These are phyloP conservation scores for Emydura subglobosa DNA, from an alignment of 2,113 vertebrate genomes.

Conservation along the genomic window DNA sequence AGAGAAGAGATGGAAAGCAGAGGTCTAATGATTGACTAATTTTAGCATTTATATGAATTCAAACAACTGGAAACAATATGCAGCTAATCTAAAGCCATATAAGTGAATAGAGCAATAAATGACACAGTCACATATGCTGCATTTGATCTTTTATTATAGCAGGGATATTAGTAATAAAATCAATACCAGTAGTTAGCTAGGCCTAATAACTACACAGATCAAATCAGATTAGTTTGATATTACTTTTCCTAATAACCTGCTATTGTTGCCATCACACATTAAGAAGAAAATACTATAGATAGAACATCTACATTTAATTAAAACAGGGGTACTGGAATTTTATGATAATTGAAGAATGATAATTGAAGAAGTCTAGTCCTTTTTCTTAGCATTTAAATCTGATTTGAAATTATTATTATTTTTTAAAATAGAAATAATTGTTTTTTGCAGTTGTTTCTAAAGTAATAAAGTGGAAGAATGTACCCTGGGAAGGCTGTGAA, in stretches of 20 bases:
- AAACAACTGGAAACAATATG: accelerated
- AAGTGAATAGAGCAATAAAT: neutral
- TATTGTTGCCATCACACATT: neutral
- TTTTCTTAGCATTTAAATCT: conserved; percentile 14
- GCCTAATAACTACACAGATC: conserved; percentile 44
- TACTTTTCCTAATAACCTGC: conserved; percentile 40
- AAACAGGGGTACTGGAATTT: neutral
- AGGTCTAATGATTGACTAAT: neutral
- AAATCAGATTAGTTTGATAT: conserved; percentile 39
- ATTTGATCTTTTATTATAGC: conserved; percentile 25
- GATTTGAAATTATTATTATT: conserved; percentile 6
- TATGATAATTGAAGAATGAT: neutral
- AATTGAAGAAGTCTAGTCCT: conserved; percentile 6
- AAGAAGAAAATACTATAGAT: neutral
- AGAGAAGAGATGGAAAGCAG: neutral
- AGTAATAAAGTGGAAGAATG: neutral
- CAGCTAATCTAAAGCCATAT: neutral
- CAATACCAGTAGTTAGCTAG: conserved; percentile 58
- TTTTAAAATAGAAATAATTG: neutral
- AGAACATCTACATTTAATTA: conserved; percentile 54
- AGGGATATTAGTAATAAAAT: conserved; percentile 66
- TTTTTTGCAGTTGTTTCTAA: neutral
- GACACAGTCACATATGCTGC: neutral
- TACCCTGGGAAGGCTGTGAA: neutral
- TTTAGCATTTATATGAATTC: accelerated